Conservation (phyloP, 1,140 invertebrate genomes). For the Lethocerus indicus region DNA sequence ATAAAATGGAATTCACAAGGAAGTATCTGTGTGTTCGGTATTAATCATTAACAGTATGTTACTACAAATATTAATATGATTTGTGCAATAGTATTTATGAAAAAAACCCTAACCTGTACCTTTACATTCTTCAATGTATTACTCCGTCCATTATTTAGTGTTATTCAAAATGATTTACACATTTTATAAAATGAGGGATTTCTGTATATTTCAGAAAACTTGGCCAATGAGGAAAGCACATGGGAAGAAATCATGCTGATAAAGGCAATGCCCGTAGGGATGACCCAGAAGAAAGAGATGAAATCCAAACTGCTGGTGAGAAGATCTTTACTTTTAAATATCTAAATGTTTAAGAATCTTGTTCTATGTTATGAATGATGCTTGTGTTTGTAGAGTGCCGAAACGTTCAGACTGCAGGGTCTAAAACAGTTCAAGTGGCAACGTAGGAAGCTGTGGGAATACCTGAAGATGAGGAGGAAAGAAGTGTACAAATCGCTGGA, state of each 20-base stretch:
- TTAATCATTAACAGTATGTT: no score
- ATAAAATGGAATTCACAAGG: no score
- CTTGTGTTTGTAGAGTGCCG: slow-evolving; percentile 39
- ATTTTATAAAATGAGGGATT: no score
- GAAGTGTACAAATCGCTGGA: slow-evolving; percentile 48
- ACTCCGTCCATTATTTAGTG: no score
- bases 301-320: slow-evolving; percentile 59
- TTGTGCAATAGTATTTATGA: no score
- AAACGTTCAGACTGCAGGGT: slow-evolving; percentile 58
- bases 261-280: slow-evolving; percentile 61
- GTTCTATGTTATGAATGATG: neutral
- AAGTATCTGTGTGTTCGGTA: no score
- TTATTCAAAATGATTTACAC: no score
- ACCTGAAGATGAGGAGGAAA: slow-evolving; percentile 32
- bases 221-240: slow-evolving; percentile 63
- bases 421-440: slow-evolving; percentile 62
- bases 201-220: slow-evolving; percentile 34
- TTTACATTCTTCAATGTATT: no score
- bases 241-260: slow-evolving; percentile 78
- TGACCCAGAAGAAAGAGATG: slow-evolving; percentile 61
- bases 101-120: no score
- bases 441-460: slow-evolving; percentile 47
- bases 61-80: no score
- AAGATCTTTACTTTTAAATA: neutral
- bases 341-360: neutral